Evolutionary conservation across 1,140 invertebrate species (phyloP), one percentile per base, ranked within the genome.

Genomic region (Hormaphis cornu): DNA sequence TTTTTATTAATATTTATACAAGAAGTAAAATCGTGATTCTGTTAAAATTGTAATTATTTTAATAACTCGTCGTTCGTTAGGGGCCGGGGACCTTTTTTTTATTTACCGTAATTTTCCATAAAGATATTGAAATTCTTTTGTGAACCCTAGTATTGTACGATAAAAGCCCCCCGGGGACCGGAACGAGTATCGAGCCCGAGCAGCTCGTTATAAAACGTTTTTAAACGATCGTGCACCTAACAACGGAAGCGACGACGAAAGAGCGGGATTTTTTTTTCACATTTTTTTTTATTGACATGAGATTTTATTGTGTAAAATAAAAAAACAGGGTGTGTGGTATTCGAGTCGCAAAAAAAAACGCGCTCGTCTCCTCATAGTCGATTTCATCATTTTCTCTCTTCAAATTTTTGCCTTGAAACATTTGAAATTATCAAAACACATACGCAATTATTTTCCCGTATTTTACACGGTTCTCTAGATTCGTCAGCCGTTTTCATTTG

Each of bases 81-180:
- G n/a, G n/a, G n/a, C 10, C 28, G 26, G 18, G 28, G 46, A 20
- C 5, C 7, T 50, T 48, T 63, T 42, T 48, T 28, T 30, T 33
- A 22, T 18, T 33, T 66, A 4, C 42, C 48, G 5, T 26, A 28
- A 26, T 26, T 10, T n/a, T 61, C 12, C 18, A 12, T n/a, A 18
- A 28, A 33, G 44, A 66, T 50, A 66, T 66, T 48, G 61, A 46
- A 66, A 66, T 66, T 66, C 61, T 66, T 66, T 66, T 50, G 42
- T 61, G n/a, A n/a, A 46, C 7, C 28, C 6, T 37, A 42, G 16
- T 50, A 26, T 58, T 24, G 35, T 35, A 66, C 20, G 46, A n/a
- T 48, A 35, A 66, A 66, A 66, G 44, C 61, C 61, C 44, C n/a
- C 18, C 28, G 14, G 28, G 61, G 44, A 22, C 18, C 26, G 24